phyloP scores from a whole-genome alignment of 2,113 vertebrate genomes.

The Gasterosteus aculeatus region DNA sequence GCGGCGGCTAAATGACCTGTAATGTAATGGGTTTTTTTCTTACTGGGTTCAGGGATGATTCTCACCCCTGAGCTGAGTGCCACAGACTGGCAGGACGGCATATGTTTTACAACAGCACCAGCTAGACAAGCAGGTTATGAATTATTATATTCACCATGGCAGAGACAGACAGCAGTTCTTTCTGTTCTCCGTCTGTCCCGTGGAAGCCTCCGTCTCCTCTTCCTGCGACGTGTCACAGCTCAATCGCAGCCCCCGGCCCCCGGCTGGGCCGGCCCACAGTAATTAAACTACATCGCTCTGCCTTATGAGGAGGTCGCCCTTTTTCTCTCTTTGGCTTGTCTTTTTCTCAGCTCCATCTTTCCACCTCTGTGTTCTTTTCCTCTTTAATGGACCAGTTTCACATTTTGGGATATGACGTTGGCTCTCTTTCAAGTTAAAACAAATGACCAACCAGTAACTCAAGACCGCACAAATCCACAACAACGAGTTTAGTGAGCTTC shows the following conservation, averaged over 20 bases:
- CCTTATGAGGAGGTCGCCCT: conserved; percentile 19
- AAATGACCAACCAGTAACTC: not conserved
- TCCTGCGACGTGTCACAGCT: conserved; percentile 71
- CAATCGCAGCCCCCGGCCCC: conserved; percentile 66
- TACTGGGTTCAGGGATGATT: not conserved
- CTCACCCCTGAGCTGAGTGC: not conserved
- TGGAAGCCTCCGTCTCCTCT: conserved; percentile 52
- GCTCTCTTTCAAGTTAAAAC: not conserved
- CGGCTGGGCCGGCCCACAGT: conserved; percentile 60
- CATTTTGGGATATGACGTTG: not conserved
- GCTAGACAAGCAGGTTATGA: not conserved
- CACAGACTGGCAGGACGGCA: not conserved
- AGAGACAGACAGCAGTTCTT: conserved; percentile 41
- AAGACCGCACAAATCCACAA: not conserved
- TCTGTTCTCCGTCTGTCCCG: conserved; percentile 63
- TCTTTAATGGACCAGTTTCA: not conserved
- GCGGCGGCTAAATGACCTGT: too few species aligned
- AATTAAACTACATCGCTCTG: conserved; percentile 72
- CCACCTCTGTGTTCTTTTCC: not conserved
- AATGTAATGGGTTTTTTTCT: too few species aligned
- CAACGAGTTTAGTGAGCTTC: not conserved
- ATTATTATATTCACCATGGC: conserved; percentile 12
- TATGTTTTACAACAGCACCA: not conserved
- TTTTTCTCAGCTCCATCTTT: conserved; percentile 13
- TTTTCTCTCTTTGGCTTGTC: conserved; percentile 13